Percentiles rank a stretch among this genome's conserved stretches.
phyloP scores from a whole-genome alignment of 2,888 invertebrate species.

The Sepioteuthis lessoniana region DNA sequence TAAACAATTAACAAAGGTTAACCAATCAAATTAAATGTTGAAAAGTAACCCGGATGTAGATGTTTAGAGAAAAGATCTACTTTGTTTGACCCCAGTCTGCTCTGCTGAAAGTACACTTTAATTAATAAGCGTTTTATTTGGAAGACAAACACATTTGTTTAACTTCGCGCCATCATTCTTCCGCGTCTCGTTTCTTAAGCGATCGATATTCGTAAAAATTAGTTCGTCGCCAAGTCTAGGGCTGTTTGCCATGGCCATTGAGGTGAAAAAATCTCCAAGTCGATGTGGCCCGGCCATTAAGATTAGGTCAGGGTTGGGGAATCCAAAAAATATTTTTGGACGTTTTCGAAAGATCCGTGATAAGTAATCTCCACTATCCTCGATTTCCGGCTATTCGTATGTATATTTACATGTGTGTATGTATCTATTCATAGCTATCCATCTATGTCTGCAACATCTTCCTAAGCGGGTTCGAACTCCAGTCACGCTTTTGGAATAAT shows the following conservation, averaged over 20 bases:
- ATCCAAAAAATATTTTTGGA: background rate
- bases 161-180: background rate
- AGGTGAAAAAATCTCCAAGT: background rate
- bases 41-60: background rate
- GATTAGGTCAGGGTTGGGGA: background rate
- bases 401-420: too few relatives aligned
- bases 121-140: background rate
- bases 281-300: background rate
- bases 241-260: background rate
- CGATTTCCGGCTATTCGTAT: background rate
- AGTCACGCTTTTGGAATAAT: too few relatives aligned
- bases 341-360: background rate
- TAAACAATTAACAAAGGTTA: background rate
- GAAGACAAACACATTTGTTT: background rate
- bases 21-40: background rate
- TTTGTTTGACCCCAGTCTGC: background rate
- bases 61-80: background rate
- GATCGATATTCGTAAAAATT: background rate
- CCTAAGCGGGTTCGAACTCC: too few relatives aligned
- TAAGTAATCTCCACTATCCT: background rate
- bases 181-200: background rate
- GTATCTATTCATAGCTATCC: too few relatives aligned
- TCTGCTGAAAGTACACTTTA: background rate
- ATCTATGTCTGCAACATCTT: too few relatives aligned
- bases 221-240: background rate